Evolutionary conservation across 2,888 invertebrate species (phyloP).

Genomic region (Entomobrya proxima): DNA sequence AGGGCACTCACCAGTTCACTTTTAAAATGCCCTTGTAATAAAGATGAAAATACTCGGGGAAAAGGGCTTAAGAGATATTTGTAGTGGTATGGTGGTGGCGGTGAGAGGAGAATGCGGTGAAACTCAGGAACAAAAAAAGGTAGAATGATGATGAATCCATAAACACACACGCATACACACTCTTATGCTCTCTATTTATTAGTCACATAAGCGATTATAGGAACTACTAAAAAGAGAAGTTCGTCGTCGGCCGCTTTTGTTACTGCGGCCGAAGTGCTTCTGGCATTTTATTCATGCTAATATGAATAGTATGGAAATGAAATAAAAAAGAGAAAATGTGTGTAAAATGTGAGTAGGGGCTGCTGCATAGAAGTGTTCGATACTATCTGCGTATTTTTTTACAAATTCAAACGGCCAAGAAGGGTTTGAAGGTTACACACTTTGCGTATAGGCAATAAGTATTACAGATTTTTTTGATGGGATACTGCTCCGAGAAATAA

Average conservation of each 20-base stretch:
- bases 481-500: neutral
- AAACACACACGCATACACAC: too few species aligned
- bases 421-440: neutral
- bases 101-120: neutral
- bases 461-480: neutral
- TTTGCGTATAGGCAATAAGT: neutral
- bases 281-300: constrained; percentile 1
- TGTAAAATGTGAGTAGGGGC: neutral
- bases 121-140: constrained; percentile 6
- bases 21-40: neutral
- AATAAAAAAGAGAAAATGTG: neutral
- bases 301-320: neutral
- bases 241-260: neutral
- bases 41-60: neutral
- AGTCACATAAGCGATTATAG: constrained; percentile 15
- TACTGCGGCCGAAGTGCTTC: neutral
- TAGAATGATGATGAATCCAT: neutral
- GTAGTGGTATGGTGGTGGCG: neutral
- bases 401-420: neutral
- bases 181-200: neutral
- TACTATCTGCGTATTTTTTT: neutral
- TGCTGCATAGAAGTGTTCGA: neutral
- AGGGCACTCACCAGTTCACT: neutral
- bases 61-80: constrained; percentile 5
- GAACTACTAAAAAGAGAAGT: neutral